phyloP scores from a whole-genome alignment of 2,888 invertebrate genomes.

The Chrysomela aeneicollis region DNA sequence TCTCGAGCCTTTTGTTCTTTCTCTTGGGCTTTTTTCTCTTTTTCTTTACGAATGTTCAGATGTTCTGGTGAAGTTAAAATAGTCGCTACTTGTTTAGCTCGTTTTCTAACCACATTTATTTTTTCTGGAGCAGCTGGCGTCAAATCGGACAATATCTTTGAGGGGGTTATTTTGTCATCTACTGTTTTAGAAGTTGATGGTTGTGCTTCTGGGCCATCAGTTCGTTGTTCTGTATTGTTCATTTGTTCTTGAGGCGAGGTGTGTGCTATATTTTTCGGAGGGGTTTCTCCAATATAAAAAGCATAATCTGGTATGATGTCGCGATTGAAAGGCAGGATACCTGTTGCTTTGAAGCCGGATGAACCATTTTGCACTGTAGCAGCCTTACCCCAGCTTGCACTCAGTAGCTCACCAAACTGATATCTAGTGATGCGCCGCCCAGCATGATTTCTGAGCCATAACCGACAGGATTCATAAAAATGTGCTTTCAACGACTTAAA shows the following conservation, averaged over 20 bases:
- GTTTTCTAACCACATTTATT: not conserved
- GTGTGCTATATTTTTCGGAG: not conserved
- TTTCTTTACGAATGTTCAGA: too few relatives aligned
- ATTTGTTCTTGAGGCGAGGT: not conserved
- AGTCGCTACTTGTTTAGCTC: not conserved
- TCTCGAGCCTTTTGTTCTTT: too few relatives aligned
- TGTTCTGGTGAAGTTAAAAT: too few relatives aligned
- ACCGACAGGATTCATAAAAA: constrained; percentile 33
- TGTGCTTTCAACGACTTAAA: constrained; percentile 47
- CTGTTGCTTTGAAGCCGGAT: constrained; percentile 17
- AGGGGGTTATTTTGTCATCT: not conserved
- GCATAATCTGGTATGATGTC: not conserved
- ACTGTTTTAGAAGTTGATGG: not conserved
- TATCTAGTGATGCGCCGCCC: constrained; percentile 21
- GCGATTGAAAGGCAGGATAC: constrained; percentile 5
- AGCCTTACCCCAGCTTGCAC: constrained; percentile 13
- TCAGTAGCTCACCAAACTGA: constrained; percentile 25
- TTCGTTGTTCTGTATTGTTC: not conserved
- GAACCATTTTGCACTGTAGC: constrained; percentile 19
- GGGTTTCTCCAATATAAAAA: not conserved
- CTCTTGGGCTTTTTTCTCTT: too few relatives aligned
- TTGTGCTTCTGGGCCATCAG: not conserved
- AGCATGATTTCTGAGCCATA: constrained; percentile 21
- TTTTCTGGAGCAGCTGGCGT: not conserved
- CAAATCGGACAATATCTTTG: not conserved